These are phyloP conservation scores for Tipula helvola DNA, from an alignment of 2,888 invertebrate species.

Conservation along the genomic window DNA sequence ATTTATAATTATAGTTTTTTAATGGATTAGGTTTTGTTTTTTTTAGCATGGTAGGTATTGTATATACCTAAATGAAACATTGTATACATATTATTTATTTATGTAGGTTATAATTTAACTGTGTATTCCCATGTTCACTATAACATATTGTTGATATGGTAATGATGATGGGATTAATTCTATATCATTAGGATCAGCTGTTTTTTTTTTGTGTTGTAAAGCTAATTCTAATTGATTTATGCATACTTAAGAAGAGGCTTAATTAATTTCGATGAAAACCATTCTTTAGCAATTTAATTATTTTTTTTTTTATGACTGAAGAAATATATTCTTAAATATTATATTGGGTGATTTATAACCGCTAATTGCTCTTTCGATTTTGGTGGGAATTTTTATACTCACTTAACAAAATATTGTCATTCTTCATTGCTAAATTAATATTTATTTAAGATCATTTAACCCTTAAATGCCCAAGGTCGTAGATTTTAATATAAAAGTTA, in stretches of 20 bases:
- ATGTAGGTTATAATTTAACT: neutral
- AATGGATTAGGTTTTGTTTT: neutral
- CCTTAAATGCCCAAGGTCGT: too few species aligned
- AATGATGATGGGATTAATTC: neutral
- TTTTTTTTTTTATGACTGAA: too few species aligned
- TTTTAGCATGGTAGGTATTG: neutral
- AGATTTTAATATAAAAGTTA: too few species aligned
- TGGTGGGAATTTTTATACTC: too few species aligned
- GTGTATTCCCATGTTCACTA: neutral
- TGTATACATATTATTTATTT: neutral
- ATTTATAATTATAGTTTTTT: neutral
- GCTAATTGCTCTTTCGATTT: too few species aligned
- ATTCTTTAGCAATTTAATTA: too few species aligned
- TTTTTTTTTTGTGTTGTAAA: neutral
- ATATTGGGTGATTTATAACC: too few species aligned
- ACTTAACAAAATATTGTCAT: too few species aligned
- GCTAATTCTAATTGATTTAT: neutral
- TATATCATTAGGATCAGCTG: neutral
- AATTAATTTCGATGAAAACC: neutral
- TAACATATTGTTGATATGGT: neutral
- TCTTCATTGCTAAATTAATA: too few species aligned
- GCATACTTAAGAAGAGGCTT: neutral
- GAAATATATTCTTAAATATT: too few species aligned
- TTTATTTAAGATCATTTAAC: too few species aligned
- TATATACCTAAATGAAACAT: neutral